These are phyloP conservation scores for Coelopa pilipes DNA, from an alignment of 2,888 invertebrate species.

Conservation along the genomic window DNA sequence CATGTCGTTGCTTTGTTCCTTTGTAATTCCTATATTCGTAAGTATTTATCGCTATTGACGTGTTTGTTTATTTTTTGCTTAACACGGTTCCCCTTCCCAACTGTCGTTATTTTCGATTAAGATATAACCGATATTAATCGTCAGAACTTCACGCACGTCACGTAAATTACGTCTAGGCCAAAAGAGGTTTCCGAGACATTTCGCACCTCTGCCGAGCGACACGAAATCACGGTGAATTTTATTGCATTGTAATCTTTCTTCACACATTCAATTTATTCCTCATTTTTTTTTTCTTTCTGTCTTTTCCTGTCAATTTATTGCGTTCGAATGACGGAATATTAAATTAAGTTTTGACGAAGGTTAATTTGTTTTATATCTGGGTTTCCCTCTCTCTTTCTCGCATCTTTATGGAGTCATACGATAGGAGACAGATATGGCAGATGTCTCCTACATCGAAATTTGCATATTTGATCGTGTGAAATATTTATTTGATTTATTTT, in stretches of 20 bases:
- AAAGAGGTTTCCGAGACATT: background rate
- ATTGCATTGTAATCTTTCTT: slow-evolving; percentile 1
- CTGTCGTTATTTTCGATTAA: too few species aligned
- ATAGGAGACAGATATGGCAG: too few species aligned
- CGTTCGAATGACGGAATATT: background rate
- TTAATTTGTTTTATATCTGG: slow-evolving; percentile 1
- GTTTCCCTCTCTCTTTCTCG: background rate
- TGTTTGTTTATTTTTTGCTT: too few species aligned
- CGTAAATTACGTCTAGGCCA: background rate
- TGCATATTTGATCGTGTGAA: background rate
- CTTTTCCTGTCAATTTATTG: background rate
- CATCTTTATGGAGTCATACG: background rate
- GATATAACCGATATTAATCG: too few species aligned
- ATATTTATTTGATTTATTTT: slow-evolving; percentile 3
- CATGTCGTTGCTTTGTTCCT: too few species aligned
- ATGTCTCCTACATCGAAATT: background rate
- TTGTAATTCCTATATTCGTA: too few species aligned
- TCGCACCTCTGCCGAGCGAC: background rate
- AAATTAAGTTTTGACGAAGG: slow-evolving; percentile 10
- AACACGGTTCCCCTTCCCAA: too few species aligned
- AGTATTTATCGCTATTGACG: too few species aligned
- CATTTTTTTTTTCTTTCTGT: background rate
- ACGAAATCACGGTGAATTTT: background rate
- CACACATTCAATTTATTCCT: background rate
- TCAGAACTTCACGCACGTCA: too few species aligned